phyloP scores from a whole-genome alignment of 2,797 vertebrate species.

The Micrastur ruficollis region DNA sequence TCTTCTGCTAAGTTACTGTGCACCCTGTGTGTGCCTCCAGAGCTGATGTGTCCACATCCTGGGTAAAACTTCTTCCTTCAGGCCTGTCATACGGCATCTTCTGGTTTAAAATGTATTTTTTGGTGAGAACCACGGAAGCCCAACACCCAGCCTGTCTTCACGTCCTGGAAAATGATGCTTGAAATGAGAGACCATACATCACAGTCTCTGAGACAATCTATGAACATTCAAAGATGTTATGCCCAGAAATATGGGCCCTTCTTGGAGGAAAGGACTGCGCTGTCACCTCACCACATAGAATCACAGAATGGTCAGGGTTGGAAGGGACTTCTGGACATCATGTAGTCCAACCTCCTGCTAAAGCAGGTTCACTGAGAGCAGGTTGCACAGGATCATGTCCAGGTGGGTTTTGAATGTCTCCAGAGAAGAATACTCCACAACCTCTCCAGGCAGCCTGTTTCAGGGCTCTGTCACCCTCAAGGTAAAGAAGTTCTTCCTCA shows the following conservation, averaged over 20 bases:
- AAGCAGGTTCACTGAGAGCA: no score
- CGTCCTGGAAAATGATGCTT: neutral
- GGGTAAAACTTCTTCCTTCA: neutral
- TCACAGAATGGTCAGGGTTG: no score
- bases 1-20: neutral
- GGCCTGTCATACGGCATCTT: neutral
- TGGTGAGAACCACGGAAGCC: neutral
- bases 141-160: neutral
- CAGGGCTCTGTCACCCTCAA: no score
- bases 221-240: neutral
- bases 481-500: no score
- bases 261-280: neutral
- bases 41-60: fast-evolving
- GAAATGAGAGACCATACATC: neutral
- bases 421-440: no score
- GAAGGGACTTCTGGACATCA: no score
- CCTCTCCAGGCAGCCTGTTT: no score
- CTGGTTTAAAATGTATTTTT: neutral
- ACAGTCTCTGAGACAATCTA: neutral
- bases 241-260: neutral
- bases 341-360: no score
- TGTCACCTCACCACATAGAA: neutral
- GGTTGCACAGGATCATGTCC: no score
- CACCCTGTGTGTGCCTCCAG: neutral
- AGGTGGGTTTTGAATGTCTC: no score